Evolutionary conservation across 2,113 vertebrate species (phyloP).

Genomic region (Xyliphius kryptos): DNA sequence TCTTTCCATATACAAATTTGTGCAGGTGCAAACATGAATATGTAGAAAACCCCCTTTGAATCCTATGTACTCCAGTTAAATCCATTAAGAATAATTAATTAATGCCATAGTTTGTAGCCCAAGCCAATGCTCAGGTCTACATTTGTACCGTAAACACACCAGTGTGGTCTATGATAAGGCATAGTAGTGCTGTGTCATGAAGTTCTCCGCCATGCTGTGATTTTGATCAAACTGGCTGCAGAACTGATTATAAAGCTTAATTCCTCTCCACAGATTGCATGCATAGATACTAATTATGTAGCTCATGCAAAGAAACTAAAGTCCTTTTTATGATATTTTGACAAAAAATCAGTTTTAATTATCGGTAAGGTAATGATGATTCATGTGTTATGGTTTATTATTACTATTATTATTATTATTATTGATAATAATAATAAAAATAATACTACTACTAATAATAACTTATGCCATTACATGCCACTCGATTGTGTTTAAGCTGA

Average conservation of each 20-base stretch:
- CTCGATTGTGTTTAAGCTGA: neutral
- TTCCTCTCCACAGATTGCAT: constrained; percentile 42
- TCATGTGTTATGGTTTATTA: no score
- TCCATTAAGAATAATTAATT: constrained; percentile 49
- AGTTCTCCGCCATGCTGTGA: constrained; percentile 31
- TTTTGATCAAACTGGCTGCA: constrained; percentile 16
- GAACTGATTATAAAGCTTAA: constrained; percentile 41
- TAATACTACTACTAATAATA: neutral
- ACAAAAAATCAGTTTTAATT: no score
- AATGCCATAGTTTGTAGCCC: constrained; percentile 40
- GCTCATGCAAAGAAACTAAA: constrained; percentile 46
- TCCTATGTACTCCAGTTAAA: constrained; percentile 56
- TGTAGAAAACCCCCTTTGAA: constrained; percentile 32
- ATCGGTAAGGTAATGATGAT: no score
- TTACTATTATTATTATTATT: no score
- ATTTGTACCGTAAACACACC: constrained; percentile 36
- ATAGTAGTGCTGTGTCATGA: constrained; percentile 28
- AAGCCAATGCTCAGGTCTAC: constrained; percentile 29
- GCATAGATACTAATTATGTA: constrained; percentile 45
- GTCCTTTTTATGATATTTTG: constrained; percentile 6
- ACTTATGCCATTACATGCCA: constrained; percentile 23
- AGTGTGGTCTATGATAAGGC: constrained; percentile 30
- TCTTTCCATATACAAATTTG: constrained; percentile 16
- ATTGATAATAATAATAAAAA: no score
- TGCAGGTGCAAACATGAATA: constrained; percentile 34